phyloP scores from a whole-genome alignment of 2,113 vertebrate species.

The Indicator indicator region DNA sequence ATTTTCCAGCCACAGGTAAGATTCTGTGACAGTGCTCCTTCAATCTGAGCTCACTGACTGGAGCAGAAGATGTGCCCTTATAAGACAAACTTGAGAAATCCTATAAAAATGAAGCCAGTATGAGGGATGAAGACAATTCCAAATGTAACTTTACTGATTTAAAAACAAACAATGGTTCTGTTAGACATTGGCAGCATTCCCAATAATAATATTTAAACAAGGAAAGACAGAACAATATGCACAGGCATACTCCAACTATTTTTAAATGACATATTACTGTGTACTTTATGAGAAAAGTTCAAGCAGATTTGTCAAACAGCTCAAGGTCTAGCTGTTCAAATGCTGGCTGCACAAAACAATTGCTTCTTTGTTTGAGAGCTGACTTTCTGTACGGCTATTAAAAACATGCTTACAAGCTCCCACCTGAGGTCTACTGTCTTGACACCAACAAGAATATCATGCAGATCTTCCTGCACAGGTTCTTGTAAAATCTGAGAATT shows the following conservation, averaged over 20 bases:
- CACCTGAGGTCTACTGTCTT: not conserved
- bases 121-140: slow-evolving; percentile 17
- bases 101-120: not conserved
- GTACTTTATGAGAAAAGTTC: slow-evolving; percentile 29
- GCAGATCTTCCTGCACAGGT: not conserved
- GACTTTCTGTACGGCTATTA: not conserved
- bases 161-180: slow-evolving; percentile 56
- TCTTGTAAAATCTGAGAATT: not conserved
- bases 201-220: slow-evolving; percentile 64
- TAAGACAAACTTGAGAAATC: slow-evolving; percentile 41
- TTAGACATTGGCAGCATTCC: slow-evolving; percentile 44
- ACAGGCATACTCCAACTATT: slow-evolving; percentile 35
- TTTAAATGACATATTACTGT: slow-evolving; percentile 40
- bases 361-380: not conserved
- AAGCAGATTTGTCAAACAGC: slow-evolving; percentile 14
- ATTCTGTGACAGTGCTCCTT: not conserved
- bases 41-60: not conserved
- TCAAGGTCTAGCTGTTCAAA: slow-evolving; percentile 21
- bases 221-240: slow-evolving; percentile 29
- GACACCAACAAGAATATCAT: not conserved
- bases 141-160: slow-evolving; percentile 10
- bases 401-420: not conserved
- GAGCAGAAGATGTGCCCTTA: slow-evolving; percentile 18
- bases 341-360: not conserved
- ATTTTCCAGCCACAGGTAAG: not conserved